phyloP scores from a whole-genome alignment of 2,888 invertebrate genomes.

The Trypoxylon attenuatum region DNA sequence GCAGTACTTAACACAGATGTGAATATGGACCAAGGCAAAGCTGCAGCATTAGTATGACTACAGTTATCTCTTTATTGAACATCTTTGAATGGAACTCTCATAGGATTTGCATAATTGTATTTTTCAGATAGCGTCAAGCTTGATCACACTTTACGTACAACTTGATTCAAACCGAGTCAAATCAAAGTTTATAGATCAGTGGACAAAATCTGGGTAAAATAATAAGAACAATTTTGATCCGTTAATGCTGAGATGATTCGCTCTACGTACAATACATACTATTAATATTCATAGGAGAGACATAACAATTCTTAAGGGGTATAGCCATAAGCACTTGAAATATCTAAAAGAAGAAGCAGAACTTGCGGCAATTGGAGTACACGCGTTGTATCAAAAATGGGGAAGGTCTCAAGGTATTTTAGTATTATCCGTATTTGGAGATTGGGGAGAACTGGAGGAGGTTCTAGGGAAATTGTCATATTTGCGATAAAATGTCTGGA shows the following conservation, averaged over 20 bases:
- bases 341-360: slow-evolving; percentile 50
- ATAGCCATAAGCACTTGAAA: slow-evolving; percentile 56
- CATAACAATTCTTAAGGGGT: slow-evolving; percentile 54
- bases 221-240: slow-evolving; percentile 12
- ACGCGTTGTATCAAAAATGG: slow-evolving; percentile 47
- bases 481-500: slow-evolving; percentile 35
- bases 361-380: slow-evolving; percentile 41
- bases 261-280: neutral
- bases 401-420: slow-evolving; percentile 43
- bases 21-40: slow-evolving; percentile 46
- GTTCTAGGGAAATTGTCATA: slow-evolving; percentile 69
- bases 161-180: slow-evolving; percentile 40
- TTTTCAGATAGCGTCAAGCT: slow-evolving; percentile 53
- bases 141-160: slow-evolving; percentile 48
- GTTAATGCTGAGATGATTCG: neutral
- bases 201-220: slow-evolving; percentile 52
- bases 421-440: slow-evolving; percentile 76
- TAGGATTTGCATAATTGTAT: neutral
- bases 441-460: slow-evolving; percentile 73
- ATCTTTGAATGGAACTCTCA: neutral
- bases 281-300: slow-evolving; percentile 40
- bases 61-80: neutral
- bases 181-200: slow-evolving; percentile 38
- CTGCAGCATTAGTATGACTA: slow-evolving; percentile 42
- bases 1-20: slow-evolving; percentile 57